Conservation (phyloP, 2,797 vertebrate genomes). For the Eupleurogrammus muticus region DNA sequence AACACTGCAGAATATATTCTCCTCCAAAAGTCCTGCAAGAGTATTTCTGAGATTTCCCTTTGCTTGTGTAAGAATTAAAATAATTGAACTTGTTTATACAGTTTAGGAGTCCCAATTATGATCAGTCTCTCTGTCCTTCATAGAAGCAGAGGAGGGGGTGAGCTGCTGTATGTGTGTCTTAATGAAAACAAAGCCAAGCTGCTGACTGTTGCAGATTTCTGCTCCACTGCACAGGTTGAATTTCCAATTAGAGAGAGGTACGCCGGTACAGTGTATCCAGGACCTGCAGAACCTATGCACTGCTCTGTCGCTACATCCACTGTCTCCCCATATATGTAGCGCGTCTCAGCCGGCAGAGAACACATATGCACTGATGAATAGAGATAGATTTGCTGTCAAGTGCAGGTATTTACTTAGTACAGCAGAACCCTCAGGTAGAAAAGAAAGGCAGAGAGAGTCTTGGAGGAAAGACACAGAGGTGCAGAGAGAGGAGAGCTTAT, state of each 20-base stretch:
- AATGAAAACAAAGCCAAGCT: conserved; percentile 80
- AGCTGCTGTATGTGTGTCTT: conserved; percentile 51
- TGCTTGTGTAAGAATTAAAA: neutral
- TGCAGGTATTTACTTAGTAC: conserved; percentile 70
- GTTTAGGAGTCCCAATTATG: conserved; percentile 26
- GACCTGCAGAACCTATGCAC: conserved; percentile 63
- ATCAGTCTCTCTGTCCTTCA: conserved; percentile 52
- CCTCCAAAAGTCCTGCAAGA: neutral
- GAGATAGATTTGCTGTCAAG: conserved; percentile 71
- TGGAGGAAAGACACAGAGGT: conserved; percentile 20
- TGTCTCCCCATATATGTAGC: conserved; percentile 9
- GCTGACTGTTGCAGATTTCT: conserved; percentile 81
- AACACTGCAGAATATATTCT: neutral
- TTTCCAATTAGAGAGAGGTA: conserved; percentile 79
- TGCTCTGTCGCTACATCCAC: conserved; percentile 44
- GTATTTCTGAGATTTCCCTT: neutral
- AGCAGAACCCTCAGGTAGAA: conserved; percentile 41
- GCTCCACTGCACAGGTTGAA: conserved; percentile 79
- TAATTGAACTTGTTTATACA: conserved; percentile 1
- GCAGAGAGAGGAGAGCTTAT: conserved; percentile 18
- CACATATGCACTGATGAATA: conserved; percentile 54
- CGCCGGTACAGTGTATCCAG: conserved; percentile 55
- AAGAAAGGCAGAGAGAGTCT: conserved; percentile 32
- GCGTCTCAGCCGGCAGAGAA: conserved; percentile 20
- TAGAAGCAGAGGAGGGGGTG: conserved; percentile 47